Evolutionary conservation across 2,113 vertebrate species (phyloP).

Genomic region (Hyaena hyaena): DNA sequence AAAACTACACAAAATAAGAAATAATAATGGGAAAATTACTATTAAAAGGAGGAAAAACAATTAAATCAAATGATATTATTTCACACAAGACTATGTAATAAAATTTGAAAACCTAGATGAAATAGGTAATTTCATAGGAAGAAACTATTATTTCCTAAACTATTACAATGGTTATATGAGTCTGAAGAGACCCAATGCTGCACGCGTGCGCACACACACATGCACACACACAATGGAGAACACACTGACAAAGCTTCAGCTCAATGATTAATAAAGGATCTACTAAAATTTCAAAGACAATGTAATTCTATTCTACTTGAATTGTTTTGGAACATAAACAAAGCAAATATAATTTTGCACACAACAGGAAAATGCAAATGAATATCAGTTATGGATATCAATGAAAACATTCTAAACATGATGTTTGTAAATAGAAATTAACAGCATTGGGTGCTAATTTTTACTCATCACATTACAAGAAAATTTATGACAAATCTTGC

Average conservation of each 20-base stretch:
- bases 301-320: background rate
- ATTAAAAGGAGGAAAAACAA: background rate
- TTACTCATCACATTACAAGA: background rate
- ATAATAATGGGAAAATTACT: background rate
- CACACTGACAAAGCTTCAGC: background rate
- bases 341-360: background rate
- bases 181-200: background rate
- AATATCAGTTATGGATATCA: background rate
- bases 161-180: background rate
- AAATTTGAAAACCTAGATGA: background rate
- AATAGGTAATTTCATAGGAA: background rate
- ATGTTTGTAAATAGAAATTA: background rate
- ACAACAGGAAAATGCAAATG: background rate
- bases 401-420: background rate
- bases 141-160: background rate
- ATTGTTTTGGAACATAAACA: background rate
- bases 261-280: background rate
- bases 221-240: too few relatives aligned
- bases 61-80: background rate
- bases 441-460: background rate
- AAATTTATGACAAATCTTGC: background rate
- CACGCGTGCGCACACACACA: background rate
- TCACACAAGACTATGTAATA: background rate
- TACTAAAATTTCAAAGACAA: background rate
- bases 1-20: background rate